phyloP scores from a whole-genome alignment of 2,797 vertebrate genomes.

The Crypturellus tataupa region DNA sequence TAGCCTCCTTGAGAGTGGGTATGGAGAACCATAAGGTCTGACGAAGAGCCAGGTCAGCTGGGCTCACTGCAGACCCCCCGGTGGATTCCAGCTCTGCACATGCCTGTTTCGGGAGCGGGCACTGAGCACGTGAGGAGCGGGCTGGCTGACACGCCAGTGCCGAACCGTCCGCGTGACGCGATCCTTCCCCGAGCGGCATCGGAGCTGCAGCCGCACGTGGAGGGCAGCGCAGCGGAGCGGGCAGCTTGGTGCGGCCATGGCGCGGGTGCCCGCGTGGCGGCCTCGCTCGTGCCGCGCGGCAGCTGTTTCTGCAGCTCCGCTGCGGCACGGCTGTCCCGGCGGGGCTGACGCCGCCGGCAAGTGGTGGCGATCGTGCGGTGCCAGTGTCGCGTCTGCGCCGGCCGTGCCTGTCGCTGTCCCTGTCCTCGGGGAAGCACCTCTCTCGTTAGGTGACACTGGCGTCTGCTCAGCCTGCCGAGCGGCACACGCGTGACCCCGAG shows the following conservation, averaged over 20 bases:
- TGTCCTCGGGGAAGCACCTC: too few relatives aligned
- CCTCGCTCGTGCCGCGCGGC: not conserved
- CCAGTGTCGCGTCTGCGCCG: not conserved
- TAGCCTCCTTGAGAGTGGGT: not conserved
- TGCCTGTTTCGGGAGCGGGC: not conserved
- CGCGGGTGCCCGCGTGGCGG: not conserved
- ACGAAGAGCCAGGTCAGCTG: not conserved
- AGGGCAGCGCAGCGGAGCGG: not conserved
- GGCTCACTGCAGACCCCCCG: not conserved
- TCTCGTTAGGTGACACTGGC: too few relatives aligned
- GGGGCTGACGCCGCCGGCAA: not conserved
- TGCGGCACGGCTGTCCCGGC: not conserved
- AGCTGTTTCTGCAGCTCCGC: slow-evolving; percentile 15
- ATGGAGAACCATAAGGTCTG: not conserved
- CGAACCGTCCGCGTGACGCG: not conserved
- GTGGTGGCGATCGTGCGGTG: not conserved
- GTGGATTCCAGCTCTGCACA: not conserved
- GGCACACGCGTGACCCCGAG: not conserved
- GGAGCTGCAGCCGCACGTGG: not conserved
- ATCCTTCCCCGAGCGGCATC: not conserved
- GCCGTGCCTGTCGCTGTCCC: not conserved
- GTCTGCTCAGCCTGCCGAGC: not conserved
- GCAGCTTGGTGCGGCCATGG: not conserved
- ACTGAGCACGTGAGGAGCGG: accelerated
- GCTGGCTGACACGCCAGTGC: not conserved